These are phyloP conservation scores for Brienomyrus brachyistius DNA, from an alignment of 2,113 vertebrate species.

Conservation along the genomic window DNA sequence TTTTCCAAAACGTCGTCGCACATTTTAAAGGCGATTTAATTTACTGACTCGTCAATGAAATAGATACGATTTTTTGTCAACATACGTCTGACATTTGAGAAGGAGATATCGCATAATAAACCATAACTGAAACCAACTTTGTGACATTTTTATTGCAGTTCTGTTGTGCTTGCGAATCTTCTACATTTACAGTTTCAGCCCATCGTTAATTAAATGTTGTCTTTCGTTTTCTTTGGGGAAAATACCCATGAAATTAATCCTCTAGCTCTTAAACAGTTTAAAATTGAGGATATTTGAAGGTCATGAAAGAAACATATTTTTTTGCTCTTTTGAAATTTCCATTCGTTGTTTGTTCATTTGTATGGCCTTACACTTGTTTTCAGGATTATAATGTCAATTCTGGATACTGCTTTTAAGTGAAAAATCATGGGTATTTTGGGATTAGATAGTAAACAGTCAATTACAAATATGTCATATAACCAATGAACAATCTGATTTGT, in stretches of 20 bases:
- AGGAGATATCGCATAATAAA: background rate
- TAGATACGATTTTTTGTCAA: background rate
- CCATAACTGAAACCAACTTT: background rate
- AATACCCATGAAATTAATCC: background rate
- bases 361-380: background rate
- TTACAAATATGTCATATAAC: background rate
- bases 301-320: background rate
- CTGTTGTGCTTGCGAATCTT: too few relatives aligned
- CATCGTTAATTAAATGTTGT: background rate
- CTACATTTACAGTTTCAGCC: background rate
- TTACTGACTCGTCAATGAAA: background rate
- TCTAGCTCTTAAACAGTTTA: background rate
- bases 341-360: background rate
- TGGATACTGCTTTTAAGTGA: background rate
- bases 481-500: background rate
- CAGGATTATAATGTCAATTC: too few relatives aligned
- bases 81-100: background rate
- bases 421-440: background rate
- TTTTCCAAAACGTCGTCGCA: background rate
- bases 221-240: constrained; percentile 1
- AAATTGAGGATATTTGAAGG: background rate
- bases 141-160: background rate
- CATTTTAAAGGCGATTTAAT: background rate
- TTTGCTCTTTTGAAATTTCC: background rate
- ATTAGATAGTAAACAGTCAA: background rate